phyloP scores from a whole-genome alignment of 2,797 vertebrate genomes.

The Scarus forsteni region DNA sequence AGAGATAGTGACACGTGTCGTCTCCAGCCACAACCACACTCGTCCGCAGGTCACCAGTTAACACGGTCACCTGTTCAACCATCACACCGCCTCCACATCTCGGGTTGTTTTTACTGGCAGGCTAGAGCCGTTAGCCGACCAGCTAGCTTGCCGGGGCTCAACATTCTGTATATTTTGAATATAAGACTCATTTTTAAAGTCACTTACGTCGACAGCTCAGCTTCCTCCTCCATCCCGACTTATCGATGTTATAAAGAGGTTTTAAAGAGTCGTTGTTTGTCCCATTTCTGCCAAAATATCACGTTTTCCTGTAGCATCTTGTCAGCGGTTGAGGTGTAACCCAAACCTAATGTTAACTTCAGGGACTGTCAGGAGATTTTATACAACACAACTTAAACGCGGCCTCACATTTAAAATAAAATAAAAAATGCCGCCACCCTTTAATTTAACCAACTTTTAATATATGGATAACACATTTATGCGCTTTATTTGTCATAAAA shows the following conservation, averaged over 20 bases:
- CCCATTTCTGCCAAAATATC: conserved; percentile 40
- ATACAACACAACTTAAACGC: accelerated
- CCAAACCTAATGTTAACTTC: conserved; percentile 60
- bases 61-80: too few species aligned
- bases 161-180: conserved; percentile 28
- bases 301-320: conserved; percentile 65
- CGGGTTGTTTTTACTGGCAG: conserved; percentile 18
- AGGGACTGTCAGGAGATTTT: background rate
- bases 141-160: conserved; percentile 60
- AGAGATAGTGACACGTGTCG: too few species aligned
- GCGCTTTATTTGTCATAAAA: too few species aligned
- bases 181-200: background rate
- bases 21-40: too few species aligned
- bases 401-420: background rate
- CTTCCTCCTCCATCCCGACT: conserved; percentile 61
- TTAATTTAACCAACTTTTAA: too few species aligned
- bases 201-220: conserved; percentile 63
- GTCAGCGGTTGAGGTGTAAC: conserved; percentile 50
- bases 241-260: conserved; percentile 6
- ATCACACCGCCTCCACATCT: conserved; percentile 1
- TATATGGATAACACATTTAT: too few species aligned
- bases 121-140: conserved; percentile 61
- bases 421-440: too few species aligned
- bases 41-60: too few species aligned
- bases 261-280: conserved; percentile 29